These are phyloP conservation scores for Drosophila setosimentum DNA, from an alignment of 2,888 invertebrate species.

Conservation along the genomic window DNA sequence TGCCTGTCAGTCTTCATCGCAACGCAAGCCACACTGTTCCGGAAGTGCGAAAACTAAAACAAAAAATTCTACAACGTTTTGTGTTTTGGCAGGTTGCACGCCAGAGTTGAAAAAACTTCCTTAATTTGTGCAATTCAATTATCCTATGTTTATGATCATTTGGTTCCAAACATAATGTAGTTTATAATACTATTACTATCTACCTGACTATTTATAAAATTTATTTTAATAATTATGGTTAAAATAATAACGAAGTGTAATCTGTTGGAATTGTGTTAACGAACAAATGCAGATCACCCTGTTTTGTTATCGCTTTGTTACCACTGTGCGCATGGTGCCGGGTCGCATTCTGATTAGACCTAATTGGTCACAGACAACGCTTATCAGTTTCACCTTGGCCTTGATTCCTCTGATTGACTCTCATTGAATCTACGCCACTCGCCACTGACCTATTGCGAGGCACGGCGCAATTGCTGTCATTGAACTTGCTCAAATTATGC, in stretches of 20 bases:
- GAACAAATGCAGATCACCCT: neutral
- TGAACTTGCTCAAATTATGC: constrained; percentile 62
- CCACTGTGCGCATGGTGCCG: constrained; percentile 54
- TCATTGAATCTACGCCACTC: constrained; percentile 50
- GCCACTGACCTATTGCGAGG: constrained; percentile 63
- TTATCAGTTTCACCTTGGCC: constrained; percentile 81
- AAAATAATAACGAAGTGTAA: neutral
- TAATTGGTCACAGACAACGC: constrained; percentile 56
- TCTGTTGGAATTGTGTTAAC: neutral
- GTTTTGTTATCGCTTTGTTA: neutral
- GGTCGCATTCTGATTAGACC: constrained; percentile 66
- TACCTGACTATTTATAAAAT: neutral
- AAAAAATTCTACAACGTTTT: neutral
- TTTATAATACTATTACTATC: neutral
- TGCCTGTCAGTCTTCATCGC: constrained; percentile 73
- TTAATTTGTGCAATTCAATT: neutral
- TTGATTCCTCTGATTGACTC: constrained; percentile 70
- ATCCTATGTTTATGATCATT: neutral
- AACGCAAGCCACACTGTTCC: constrained; percentile 32
- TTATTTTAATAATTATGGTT: neutral
- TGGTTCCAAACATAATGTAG: neutral
- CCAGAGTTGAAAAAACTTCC: neutral
- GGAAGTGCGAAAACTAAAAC: neutral
- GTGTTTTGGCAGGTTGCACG: neutral
- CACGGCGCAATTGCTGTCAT: constrained; percentile 70